Evolutionary conservation across 64 coral and sea anemone species (phyloP).

Genomic region (Montipora cactus): DNA sequence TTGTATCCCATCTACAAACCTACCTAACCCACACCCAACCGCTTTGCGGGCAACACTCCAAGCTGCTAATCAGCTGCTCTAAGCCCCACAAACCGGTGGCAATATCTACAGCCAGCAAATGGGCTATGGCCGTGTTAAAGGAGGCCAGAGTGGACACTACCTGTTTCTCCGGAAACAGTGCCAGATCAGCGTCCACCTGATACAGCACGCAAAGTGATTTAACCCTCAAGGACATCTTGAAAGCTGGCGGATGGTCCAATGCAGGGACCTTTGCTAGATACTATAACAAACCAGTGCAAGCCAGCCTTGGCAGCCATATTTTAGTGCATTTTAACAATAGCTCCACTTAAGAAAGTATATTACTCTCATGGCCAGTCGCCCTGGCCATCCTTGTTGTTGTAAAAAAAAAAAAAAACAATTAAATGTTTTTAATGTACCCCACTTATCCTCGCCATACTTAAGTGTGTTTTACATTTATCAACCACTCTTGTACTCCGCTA

Average conservation of each 20-base stretch:
- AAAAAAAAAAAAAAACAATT: neutral
- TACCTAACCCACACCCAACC: neutral
- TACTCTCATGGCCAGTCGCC: neutral
- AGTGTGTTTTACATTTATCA: neutral
- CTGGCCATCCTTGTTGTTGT: neutral
- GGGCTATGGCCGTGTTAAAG: neutral
- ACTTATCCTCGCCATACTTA: too few relatives aligned
- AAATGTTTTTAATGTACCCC: too few relatives aligned
- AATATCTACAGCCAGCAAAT: too few relatives aligned
- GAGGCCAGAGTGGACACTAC: slow-evolving; percentile 29
- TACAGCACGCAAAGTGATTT: slow-evolving; percentile 1
- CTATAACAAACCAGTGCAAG: too few relatives aligned
- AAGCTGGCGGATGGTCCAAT: too few relatives aligned
- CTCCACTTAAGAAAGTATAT: neutral
- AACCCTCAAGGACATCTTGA: too few relatives aligned
- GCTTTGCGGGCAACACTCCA: neutral
- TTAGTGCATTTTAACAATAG: neutral
- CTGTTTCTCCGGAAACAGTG: slow-evolving; percentile 30
- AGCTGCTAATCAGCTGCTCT: too few relatives aligned
- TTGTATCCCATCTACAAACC: slow-evolving; percentile 3
- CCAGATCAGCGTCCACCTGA: slow-evolving; percentile 37
- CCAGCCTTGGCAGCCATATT: too few relatives aligned
- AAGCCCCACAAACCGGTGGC: too few relatives aligned
- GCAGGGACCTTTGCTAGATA: too few relatives aligned
- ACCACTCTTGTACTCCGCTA: neutral